Evolutionary conservation across 1,140 invertebrate species (phyloP).

Genomic region (Hyposmocoma kahamanoa): DNA sequence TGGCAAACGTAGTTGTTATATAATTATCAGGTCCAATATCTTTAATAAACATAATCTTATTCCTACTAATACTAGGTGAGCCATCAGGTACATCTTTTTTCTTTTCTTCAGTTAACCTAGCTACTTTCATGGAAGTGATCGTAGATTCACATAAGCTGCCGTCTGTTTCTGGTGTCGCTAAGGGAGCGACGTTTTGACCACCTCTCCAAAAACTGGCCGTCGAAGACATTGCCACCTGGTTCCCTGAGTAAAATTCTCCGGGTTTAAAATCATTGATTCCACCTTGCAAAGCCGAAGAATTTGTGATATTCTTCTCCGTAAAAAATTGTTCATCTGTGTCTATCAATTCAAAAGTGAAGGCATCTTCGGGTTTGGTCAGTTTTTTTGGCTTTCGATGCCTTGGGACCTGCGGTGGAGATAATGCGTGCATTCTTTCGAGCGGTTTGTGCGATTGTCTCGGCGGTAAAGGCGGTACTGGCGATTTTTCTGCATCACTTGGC

Average conservation of each 20-base stretch:
- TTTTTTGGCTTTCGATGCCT: constrained; percentile 77
- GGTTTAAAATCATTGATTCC: constrained; percentile 65
- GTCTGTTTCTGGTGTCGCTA: constrained; percentile 78
- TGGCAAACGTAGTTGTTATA: constrained; percentile 77
- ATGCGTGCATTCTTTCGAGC: constrained; percentile 77
- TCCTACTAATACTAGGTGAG: constrained; percentile 70
- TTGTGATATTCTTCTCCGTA: constrained; percentile 63
- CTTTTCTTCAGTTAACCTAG: constrained; percentile 63
- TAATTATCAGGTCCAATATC: constrained; percentile 80
- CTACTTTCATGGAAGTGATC: constrained; percentile 61
- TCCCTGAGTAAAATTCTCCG: constrained; percentile 64
- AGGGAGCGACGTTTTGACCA: constrained; percentile 66
- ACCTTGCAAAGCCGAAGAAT: constrained; percentile 49
- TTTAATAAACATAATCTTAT: constrained; percentile 74
- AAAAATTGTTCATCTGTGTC: constrained; percentile 80
- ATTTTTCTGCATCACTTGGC: constrained; percentile 62
- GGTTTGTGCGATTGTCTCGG: constrained; percentile 75
- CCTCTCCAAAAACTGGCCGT: constrained; percentile 57
- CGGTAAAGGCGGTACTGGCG: constrained; percentile 64
- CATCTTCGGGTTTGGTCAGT: constrained; percentile 78
- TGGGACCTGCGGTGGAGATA: constrained; percentile 70
- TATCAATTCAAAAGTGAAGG: constrained; percentile 85
- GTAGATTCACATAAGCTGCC: constrained; percentile 73
- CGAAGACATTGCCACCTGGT: constrained; percentile 48
- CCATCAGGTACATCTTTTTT: constrained; percentile 61